Base-by-base conservation (phyloP, 2,113 vertebrate species). In the Bettongia penicillata region DNA sequence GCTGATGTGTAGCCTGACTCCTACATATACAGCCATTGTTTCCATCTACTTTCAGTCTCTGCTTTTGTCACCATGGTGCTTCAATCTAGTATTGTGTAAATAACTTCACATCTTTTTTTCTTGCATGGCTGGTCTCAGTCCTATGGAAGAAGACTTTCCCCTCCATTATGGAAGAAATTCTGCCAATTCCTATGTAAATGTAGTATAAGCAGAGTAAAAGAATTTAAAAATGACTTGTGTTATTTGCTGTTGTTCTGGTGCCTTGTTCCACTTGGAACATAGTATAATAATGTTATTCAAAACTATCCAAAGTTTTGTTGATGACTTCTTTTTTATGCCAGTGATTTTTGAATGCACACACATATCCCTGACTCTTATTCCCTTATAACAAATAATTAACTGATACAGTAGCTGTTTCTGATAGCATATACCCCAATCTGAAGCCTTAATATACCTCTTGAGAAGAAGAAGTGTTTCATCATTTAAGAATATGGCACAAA, bases 181-280 rank as follows among this genome's bases (percentile, higher is more conserved):
- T 98, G 97, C 96, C 97, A 98, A 96, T 89, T 97, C 94, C 97
- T 98, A 95, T 98, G 97, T 98, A 94, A 98, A 95, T 97, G 51
- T 96, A 94, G 94, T 97, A 97, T 97, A 97, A 94, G 94, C 47
- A 96, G 95, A 98, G 93, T 98, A 98, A 98, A 98, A 95, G 95
- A 91, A 91, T 97, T 96, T 93, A 49, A 97, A 97, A 96, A 50
- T 68, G 55, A 91, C 14, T 90, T 55, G 90, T 92, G 97, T 89
- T 2, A 68, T 94, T 94, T 96, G 68, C 92, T 93, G 91, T 96
- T 94, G 61, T 95, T 95, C 96, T 50, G 93, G 0, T 97, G 53
- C 11, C 89, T 92, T 37, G 50, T 89, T 95, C 24, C 92, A 24
- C 51, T 91, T 22, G 91, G 89, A 92, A 92, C 25, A 24, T 52